phyloP scores from a whole-genome alignment of 1,140 invertebrate genomes.

The Apolygus lucorum region DNA sequence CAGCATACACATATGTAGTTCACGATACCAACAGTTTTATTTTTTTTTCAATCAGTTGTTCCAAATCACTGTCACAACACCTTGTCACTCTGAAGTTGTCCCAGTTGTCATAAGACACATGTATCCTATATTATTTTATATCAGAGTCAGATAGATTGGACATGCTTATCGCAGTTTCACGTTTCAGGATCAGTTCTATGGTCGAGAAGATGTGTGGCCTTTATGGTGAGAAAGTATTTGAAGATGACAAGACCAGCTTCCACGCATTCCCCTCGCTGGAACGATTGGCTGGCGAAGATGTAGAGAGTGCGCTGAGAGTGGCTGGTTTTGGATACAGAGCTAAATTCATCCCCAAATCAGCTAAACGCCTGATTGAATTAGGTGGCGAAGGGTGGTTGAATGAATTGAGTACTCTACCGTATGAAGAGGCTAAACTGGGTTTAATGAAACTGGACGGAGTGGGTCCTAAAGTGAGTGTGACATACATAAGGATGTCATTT shows the following conservation, averaged over 20 bases:
- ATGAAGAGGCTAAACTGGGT: slow-evolving; percentile 60
- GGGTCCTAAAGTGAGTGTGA: slow-evolving; percentile 65
- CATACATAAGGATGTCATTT: not conserved
- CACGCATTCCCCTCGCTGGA: slow-evolving; percentile 74
- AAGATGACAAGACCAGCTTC: slow-evolving; percentile 54
- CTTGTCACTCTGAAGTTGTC: not conserved
- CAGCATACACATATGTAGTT: not conserved
- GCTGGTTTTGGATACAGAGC: slow-evolving; percentile 91
- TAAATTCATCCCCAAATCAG: slow-evolving; percentile 69
- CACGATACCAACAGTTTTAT: not conserved
- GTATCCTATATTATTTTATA: not conserved
- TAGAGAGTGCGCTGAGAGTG: slow-evolving; percentile 60
- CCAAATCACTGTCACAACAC: not conserved
- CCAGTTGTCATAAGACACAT: not conserved
- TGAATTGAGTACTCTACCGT: slow-evolving; percentile 54
- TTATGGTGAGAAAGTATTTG: slow-evolving; percentile 69
- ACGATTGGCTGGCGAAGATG: slow-evolving; percentile 47
- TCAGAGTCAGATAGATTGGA: not conserved
- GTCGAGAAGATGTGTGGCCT: slow-evolving; percentile 77
- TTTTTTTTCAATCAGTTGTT: not conserved
- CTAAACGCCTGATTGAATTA: slow-evolving; percentile 53
- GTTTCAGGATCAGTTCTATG: slow-evolving; percentile 73
- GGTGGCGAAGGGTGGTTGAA: slow-evolving; percentile 65
- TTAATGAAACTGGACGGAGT: slow-evolving; percentile 74
- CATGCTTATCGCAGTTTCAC: not conserved